These are phyloP conservation scores for Enhydra lutris DNA, from an alignment of 2,113 vertebrate species.

Conservation along the genomic window DNA sequence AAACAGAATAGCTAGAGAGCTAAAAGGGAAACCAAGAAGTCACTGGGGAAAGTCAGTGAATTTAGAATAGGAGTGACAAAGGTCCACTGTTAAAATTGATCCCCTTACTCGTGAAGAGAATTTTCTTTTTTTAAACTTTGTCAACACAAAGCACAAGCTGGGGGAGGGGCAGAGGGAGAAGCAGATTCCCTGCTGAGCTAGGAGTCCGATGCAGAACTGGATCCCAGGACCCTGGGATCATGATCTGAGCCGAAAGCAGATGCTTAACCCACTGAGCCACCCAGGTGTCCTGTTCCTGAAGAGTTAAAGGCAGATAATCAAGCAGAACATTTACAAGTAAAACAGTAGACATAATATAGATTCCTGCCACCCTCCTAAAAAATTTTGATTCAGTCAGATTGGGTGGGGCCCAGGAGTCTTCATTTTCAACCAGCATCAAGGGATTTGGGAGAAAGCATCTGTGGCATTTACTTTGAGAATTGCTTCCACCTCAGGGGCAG, in stretches of 20 bases:
- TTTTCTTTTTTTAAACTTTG: background rate
- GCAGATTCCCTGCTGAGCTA: background rate
- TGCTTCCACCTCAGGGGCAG: background rate
- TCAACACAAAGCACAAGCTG: background rate
- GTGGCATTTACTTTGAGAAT: background rate
- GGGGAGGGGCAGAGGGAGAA: background rate
- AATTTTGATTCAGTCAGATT: background rate
- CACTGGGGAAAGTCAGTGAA: background rate
- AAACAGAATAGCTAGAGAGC: background rate
- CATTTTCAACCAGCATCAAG: slow-evolving; percentile 19
- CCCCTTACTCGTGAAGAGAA: background rate
- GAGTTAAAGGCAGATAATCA: slow-evolving; percentile 1
- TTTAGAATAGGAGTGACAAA: background rate
- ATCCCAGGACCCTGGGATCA: background rate
- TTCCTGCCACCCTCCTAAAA: background rate
- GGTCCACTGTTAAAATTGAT: background rate
- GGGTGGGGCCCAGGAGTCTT: background rate
- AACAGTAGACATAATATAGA: background rate
- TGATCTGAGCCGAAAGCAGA: background rate
- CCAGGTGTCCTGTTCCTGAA: background rate
- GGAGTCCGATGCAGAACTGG: background rate
- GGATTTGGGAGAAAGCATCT: background rate
- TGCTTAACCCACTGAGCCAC: background rate
- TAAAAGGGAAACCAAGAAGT: background rate
- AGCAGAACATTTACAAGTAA: background rate